Conservation (phyloP, 2,888 invertebrate species). For the Omphaloscelis lunosa region DNA sequence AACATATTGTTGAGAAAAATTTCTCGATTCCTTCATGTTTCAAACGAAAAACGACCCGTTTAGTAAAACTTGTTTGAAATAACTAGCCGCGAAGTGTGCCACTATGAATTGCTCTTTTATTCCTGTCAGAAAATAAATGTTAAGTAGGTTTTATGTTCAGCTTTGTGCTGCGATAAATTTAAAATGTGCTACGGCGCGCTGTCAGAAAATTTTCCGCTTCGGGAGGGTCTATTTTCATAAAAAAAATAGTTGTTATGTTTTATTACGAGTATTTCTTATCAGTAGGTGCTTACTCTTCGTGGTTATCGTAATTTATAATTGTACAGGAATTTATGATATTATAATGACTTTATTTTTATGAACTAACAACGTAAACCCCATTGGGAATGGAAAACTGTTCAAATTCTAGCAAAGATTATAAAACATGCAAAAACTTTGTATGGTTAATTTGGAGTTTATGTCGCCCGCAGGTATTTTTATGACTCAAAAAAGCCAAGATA, state of each 20-base stretch:
- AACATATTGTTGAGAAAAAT: background rate
- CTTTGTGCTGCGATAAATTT: constrained; percentile 21
- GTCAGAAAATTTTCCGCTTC: background rate
- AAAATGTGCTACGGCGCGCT: background rate
- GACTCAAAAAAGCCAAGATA: background rate
- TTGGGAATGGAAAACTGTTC: background rate
- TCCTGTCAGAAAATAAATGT: constrained; percentile 18
- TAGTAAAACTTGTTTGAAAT: background rate
- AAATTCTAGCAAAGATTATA: background rate
- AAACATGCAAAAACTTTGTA: background rate
- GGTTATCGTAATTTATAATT: background rate
- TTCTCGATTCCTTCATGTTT: constrained; percentile 2
- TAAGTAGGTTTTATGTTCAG: constrained; percentile 19
- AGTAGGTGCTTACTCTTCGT: background rate
- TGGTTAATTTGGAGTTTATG: constrained; percentile 4
- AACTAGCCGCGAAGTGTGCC: background rate
- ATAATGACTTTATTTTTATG: background rate
- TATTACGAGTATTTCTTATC: background rate
- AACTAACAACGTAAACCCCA: background rate
- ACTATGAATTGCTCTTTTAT: constrained; percentile 6
- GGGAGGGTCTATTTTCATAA: background rate
- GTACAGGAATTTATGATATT: too few relatives aligned
- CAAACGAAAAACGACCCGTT: background rate
- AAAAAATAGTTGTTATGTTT: background rate
- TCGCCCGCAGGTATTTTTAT: constrained; percentile 3